A percentile compares a stretch with the other conserved stretches of the same genome.
Conservation (phyloP, 2,113 vertebrate species). For the Hippocampus comes region DNA sequence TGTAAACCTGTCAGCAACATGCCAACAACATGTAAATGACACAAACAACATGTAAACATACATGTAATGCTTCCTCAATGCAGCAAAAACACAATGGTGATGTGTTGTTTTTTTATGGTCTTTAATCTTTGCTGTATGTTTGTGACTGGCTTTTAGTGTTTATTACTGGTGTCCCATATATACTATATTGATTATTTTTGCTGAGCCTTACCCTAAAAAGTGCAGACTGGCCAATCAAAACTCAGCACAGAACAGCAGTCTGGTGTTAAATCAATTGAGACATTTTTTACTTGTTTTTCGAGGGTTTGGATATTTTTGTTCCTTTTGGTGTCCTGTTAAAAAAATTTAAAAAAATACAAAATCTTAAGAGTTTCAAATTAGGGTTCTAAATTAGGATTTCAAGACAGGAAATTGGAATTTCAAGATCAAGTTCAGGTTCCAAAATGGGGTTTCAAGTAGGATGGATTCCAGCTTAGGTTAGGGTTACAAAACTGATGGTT, state of each 20-base stretch:
- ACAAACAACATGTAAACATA: neutral
- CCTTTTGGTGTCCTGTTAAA: neutral
- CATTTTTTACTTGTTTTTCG: neutral
- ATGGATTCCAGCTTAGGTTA: too few species aligned
- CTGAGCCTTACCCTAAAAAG: neutral
- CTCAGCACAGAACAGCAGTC: neutral
- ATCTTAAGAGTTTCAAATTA: neutral
- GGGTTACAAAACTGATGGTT: too few species aligned
- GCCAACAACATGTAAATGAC: slow-evolving; percentile 1
- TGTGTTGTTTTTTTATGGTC: neutral
- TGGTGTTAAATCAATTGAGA: neutral
- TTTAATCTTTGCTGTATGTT: neutral
- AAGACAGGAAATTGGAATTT: too few species aligned
- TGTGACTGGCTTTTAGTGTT: neutral
- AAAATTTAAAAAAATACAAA: neutral
- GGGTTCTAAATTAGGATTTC: too few species aligned
- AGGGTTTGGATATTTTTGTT: neutral
- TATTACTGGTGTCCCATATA: neutral
- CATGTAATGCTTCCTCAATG: slow-evolving; percentile 20
- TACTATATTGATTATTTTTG: neutral
- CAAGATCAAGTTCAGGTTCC: too few species aligned
- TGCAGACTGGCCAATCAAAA: neutral
- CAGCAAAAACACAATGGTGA: neutral
- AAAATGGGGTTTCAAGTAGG: too few species aligned
- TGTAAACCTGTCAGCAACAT: slow-evolving; percentile 40